Evolutionary conservation across 2,113 vertebrate species (phyloP).

Genomic region (Acanthochromis polyacanthus): DNA sequence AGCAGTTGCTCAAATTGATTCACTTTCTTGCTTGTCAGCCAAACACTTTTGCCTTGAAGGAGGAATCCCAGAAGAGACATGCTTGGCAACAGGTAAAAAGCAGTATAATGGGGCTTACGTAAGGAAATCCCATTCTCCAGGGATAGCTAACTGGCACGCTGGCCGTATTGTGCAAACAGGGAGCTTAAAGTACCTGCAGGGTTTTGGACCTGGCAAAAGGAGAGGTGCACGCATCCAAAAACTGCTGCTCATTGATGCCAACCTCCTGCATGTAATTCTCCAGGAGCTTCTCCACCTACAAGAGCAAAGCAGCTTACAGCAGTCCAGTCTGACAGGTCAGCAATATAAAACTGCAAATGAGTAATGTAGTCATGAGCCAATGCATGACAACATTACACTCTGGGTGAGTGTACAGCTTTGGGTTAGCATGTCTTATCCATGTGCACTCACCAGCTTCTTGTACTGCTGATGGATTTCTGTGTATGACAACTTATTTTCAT

Average conservation of each 20-base stretch:
- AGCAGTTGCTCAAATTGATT: background rate
- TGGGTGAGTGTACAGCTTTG: background rate
- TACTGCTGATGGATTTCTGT: slow-evolving; percentile 98
- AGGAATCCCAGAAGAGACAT: background rate
- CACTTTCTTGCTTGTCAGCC: slow-evolving; percentile 1
- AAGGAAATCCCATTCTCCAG: background rate
- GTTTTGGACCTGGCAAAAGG: slow-evolving; percentile 92
- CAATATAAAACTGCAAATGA: slow-evolving; percentile 6
- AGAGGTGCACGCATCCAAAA: slow-evolving; percentile 93
- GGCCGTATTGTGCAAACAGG: slow-evolving; percentile 18
- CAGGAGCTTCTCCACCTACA: slow-evolving; percentile 94
- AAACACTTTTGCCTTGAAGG: background rate
- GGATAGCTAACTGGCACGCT: slow-evolving; percentile 29
- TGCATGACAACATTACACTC: background rate
- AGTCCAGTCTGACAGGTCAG: slow-evolving; percentile 33
- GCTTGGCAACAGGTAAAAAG: slow-evolving; percentile 1
- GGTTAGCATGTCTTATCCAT: background rate
- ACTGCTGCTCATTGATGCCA: slow-evolving; percentile 96
- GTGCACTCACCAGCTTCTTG: slow-evolving; percentile 92
- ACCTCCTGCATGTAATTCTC: slow-evolving; percentile 95
- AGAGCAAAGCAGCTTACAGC: slow-evolving; percentile 49
- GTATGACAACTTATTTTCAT: slow-evolving; percentile 97
- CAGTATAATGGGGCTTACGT: slow-evolving; percentile 17
- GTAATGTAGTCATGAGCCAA: background rate
- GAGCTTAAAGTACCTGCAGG: slow-evolving; percentile 87